These are phyloP conservation scores for Pagrus major DNA, from an alignment of 2,113 vertebrate species.

Conservation along the genomic window DNA sequence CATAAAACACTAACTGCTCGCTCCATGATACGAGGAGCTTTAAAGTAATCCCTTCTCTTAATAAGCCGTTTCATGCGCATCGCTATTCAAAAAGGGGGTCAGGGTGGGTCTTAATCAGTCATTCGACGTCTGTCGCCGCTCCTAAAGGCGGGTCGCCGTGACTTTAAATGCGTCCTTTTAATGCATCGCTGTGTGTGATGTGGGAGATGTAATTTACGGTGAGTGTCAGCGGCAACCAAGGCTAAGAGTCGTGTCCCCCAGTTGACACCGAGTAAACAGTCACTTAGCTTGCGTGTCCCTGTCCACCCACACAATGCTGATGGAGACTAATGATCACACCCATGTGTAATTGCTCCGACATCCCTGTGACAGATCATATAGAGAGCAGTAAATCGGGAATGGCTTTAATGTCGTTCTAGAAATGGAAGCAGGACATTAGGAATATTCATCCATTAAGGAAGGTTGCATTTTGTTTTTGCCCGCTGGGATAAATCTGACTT, in stretches of 20 bases:
- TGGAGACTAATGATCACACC: constrained; percentile 69
- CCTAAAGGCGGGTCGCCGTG: constrained; percentile 17
- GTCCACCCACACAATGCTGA: constrained; percentile 61
- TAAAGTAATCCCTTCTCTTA: constrained; percentile 65
- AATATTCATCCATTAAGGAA: constrained; percentile 29
- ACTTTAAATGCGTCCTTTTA: constrained; percentile 43
- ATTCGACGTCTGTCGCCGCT: constrained; percentile 28
- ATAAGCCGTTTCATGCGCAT: constrained; percentile 50
- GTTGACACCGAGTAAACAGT: constrained; percentile 71
- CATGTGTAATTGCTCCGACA: constrained; percentile 70
- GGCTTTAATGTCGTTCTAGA: constrained; percentile 16
- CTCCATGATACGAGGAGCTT: constrained; percentile 43
- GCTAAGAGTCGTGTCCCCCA: constrained; percentile 56
- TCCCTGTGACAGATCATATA: constrained; percentile 46
- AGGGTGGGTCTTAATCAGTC: constrained; percentile 55
- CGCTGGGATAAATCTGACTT: constrained; percentile 13
- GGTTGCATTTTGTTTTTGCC: background rate
- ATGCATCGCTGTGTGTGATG: constrained; percentile 25
- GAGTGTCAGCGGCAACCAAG: constrained; percentile 46
- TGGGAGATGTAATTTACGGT: constrained; percentile 54
- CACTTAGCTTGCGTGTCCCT: constrained; percentile 62
- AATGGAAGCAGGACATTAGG: constrained; percentile 46
- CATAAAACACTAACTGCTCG: constrained; percentile 15
- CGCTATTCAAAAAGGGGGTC: constrained; percentile 32
- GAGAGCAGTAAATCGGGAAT: constrained; percentile 35